Evolutionary conservation across 64 coral and sea anemone species (phyloP).

Genomic region (Trachythela sp.): DNA sequence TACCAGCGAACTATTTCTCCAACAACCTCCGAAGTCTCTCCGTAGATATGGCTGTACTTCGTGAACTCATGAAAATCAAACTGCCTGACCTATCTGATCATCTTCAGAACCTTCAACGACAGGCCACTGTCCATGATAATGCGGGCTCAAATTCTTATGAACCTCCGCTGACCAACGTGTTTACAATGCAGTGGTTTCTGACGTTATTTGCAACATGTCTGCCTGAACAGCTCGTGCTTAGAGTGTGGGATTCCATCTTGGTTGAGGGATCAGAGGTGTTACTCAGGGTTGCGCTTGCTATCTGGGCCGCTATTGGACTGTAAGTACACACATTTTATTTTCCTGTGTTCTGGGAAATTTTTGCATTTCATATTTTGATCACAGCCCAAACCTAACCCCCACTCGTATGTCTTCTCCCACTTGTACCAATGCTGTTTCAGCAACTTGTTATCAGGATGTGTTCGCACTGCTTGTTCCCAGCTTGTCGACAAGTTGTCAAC

Average conservation of each 20-base stretch:
- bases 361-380: background rate
- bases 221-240: conserved; percentile 83
- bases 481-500: too few species aligned
- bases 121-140: conserved; percentile 69
- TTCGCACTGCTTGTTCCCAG: too few species aligned
- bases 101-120: conserved; percentile 70
- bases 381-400: background rate
- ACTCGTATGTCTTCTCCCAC: too few species aligned
- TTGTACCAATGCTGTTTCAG: too few species aligned
- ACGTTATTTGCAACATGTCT: conserved; percentile 92
- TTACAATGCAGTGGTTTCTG: conserved; percentile 99
- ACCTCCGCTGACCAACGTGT: conserved; percentile 90
- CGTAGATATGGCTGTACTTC: conserved; percentile 90
- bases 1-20: conserved; percentile 92
- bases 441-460: too few species aligned
- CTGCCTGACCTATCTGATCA: conserved; percentile 72
- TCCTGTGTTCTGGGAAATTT: background rate
- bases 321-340: conserved; percentile 28
- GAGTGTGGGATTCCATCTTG: conserved; percentile 94
- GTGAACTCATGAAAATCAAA: conserved; percentile 83
- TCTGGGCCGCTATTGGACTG: conserved; percentile 90
- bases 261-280: conserved; percentile 93
- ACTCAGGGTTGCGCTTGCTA: conserved; percentile 83
- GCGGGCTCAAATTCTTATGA: conserved; percentile 66
- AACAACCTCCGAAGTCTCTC: conserved; percentile 92